These are phyloP conservation scores for Torymus texanus DNA, from an alignment of 2,888 invertebrate species.

Conservation along the genomic window DNA sequence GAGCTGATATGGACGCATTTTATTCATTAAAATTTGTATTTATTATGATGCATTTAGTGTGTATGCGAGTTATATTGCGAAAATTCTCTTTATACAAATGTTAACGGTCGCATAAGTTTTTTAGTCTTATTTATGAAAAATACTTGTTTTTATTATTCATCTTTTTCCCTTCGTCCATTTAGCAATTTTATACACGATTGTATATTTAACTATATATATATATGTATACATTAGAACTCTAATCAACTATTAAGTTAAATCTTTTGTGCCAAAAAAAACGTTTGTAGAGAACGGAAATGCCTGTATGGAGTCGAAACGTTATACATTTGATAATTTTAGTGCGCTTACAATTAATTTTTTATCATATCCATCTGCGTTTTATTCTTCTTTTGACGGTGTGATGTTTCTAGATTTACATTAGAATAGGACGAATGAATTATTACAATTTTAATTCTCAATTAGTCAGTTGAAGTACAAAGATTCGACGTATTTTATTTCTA, in stretches of 20 bases:
- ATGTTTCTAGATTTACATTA: conserved; percentile 56
- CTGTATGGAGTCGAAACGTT: conserved; percentile 48
- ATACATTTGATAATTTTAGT: conserved; percentile 54
- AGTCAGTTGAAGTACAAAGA: conserved; percentile 91
- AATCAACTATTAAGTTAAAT: conserved; percentile 52
- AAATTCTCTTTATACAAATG: conserved; percentile 56
- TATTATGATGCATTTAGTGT: conserved; percentile 51
- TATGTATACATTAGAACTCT: conserved; percentile 51
- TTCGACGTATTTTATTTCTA: conserved; percentile 78
- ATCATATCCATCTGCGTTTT: conserved; percentile 48
- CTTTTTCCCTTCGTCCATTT: conserved; percentile 50
- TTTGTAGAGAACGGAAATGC: conserved; percentile 41
- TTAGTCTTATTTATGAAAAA: conserved; percentile 58
- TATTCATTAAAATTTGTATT: conserved; percentile 51
- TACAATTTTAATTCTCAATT: conserved; percentile 77
- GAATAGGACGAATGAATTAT: conserved; percentile 49
- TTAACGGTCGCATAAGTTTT: conserved; percentile 56
- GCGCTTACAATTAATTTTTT: conserved; percentile 52
- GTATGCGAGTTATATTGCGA: conserved; percentile 47
- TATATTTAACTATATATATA: conserved; percentile 54
- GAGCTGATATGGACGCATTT: conserved; percentile 42
- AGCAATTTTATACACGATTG: conserved; percentile 52
- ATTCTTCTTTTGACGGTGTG: conserved; percentile 53
- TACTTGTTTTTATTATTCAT: conserved; percentile 54
- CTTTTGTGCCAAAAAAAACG: conserved; percentile 57